Evolutionary conservation across 2,113 vertebrate species (phyloP), one percentile per base, ranked within the genome.

Genomic region (Hydrolagus affinis): DNA sequence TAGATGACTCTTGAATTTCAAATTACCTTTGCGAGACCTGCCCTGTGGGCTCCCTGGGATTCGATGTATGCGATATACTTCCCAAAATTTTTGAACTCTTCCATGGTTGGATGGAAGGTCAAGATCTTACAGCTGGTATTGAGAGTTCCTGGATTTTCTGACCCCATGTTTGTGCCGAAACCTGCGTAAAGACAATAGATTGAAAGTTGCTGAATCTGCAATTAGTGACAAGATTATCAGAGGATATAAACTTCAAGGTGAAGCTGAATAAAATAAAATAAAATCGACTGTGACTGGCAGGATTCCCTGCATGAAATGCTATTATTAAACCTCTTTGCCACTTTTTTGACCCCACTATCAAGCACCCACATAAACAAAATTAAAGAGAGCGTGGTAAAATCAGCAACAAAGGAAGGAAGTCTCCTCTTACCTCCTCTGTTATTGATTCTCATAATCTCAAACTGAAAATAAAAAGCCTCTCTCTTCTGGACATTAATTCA

Each of bases 91-190:
- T 94, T 93, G 80, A 99, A 99, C 85, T 99, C 97, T 69, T 99
- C 96, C 86, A 98, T 91, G 8, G 96, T 96, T 21, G 98, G 98
- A 7, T 94, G 92, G 77, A 99, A 99, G 0, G 96, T 99, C 96
- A 99, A 98, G 90, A 99, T 99, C 89, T 99, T 99, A 86, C 95
- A 98, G 89, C 94, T 90, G 0, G 96, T 94, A 89, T 97, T 98
- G 91, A 91, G 95, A 0, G 90, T 92, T 2, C 91, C 89, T 0
- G 91, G 91, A 73, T 87, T 89, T 87, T 95, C 94, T 11, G 94
- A 94, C 89, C 92, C 94, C 94, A 95, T 95, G 70, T 73, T 77
- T 87, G 85, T 86, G 0, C 12, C 0, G 3, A 0, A 3, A 59
- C 6, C 10, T 17, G 1, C 10, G 21, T 0, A 0, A 85, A 89